Base-by-base conservation (phyloP, 2,888 invertebrate genomes). In the Apamea anceps region DNA sequence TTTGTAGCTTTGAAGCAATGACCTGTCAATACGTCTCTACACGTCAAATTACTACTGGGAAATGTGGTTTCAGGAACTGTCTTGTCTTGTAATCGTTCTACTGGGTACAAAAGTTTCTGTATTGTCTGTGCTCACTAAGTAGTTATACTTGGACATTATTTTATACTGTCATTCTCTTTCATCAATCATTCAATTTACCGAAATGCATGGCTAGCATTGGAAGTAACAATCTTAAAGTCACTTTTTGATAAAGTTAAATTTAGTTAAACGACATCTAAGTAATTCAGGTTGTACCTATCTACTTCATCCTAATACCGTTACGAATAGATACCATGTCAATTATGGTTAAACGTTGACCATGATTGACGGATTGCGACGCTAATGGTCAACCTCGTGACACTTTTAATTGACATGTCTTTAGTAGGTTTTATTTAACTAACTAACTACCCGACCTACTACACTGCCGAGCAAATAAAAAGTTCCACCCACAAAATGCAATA, bases 1-100 rank as follows among this genome's bases (percentile, higher is more conserved):
- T 72, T 80, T 74, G 76, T 76, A 65, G 75, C 12, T 54, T 48
- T 28, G 25, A 67, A 84, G 71, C n/a, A 83, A 83, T 70, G 72
- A 57, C 60, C 63, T 82, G 71, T 84, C 79, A 75, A 66, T 75
- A 82, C 12, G 51, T 75, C 67, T 54, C 13, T 51, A 42, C 42
- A 28, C 18, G 65, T 81, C 74, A 84, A 80, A 70, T 80, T 74
- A 68, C 32, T 62, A 13, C 15, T 25, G 25, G 2, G 37, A 37
- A 45, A 71, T 78, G 15, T 84, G 48, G n/a, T 60, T 84, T 15
- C 12, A n/a, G 57, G 25, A 42, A 70, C 45, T 57, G 37, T 28
- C 28, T 76, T 60, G 32, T 45, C 18, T 72, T 42, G 32, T 79
- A 60, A 81, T 48, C 15, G 12, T 54, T 66, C 51, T 51, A 71